Base-by-base conservation (phyloP, 2,888 invertebrate species). In the Dioctria rufipes region DNA sequence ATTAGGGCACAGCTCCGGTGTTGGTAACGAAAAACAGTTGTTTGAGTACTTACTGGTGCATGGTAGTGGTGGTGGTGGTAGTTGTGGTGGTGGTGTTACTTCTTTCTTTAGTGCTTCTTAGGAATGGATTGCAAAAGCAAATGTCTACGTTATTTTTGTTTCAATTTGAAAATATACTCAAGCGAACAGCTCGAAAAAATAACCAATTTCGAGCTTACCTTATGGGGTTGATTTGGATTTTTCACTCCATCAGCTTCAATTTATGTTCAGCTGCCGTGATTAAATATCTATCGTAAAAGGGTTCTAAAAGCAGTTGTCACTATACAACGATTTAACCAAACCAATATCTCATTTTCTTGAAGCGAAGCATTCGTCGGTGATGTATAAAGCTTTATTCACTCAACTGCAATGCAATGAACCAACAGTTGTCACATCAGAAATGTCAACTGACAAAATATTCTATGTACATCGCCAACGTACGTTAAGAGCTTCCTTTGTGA, bases 291-390 rank as follows among this genome's bases (percentile, higher is more conserved):
- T 46, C 75, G 25, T 75, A 61, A 75, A 75, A 75, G 75, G 75
- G 75, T 77, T 77, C 39, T 77, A 58, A 77, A 77, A 77, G 77
- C 49, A 49, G 63, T 77, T 63, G 77, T 77, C 77, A 77, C 77
- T 49, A 46, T 46, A 25, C 25, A 25, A 25, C 25, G 25, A 25
- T 25, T 25, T 25, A 25, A 25, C 25, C 63, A 51, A 77, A 77
- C 77, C 77, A 49, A 77, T 77, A 63, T 77, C 63, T 63, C 77
- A 77, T 49, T 77, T 61, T 77, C 77, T 39, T 25, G 63, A 63
- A 58, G 11, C 49, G 63, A 63, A 58, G 11, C 49, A 77, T 77
- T 77, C 63, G 49, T 46, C 46, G 63, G n/a, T 43, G 6, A 5
- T 43, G 46, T 66, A 25, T 25, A 4, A 5, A 77, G 77, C 61